Base-by-base conservation (phyloP, 2,888 invertebrate species). In the Ypsolopha sequella region DNA sequence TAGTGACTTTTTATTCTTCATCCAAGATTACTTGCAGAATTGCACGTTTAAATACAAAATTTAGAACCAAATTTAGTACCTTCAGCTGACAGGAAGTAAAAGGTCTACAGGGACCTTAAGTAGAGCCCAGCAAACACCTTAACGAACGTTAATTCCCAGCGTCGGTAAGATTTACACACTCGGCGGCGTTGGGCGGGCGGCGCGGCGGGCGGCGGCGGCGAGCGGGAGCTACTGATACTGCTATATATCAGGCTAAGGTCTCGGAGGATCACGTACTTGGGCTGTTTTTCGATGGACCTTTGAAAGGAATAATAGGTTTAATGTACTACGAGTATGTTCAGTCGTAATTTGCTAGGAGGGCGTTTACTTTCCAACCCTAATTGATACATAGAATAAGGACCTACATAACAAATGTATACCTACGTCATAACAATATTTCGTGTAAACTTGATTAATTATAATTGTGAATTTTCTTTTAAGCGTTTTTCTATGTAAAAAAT, bases 191-290 rank as follows among this genome's bases (percentile, higher is more conserved):
- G 45, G 35, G 41, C 35, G 48, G 48, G 24, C 24, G 24, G 24
- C 24, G 24, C n/a, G n/a, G 38, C 44, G 47, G 35, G 39, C 46
- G 44, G 35, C 48, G 47, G 47, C 52, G 48, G 48, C 49, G 43
- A 44, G 51, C 50, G 56, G 50, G 59, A 61, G 54, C 58, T 57
- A 58, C 62, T 63, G 62, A 65, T 65, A 64, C 68, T 66, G 65
- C 68, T 64, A 78, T 80, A 76, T 78, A 78, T 80, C 77, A 76
- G 66, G 66, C 66, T 58, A 67, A 59, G 66, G 67, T 61, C 67
- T 62, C 59, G 13, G 13, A 13, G 11, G 43, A 43, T 43, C 39
- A 39, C 39, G 39, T 39, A 39, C 39, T 9, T n/a, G 39, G 39
- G n/a, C 10, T 39, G 39, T 39, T 39, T 39, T 39, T 39, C 39